phyloP scores from a whole-genome alignment of 2,113 vertebrate species.

The Myxocyprinus asiaticus region DNA sequence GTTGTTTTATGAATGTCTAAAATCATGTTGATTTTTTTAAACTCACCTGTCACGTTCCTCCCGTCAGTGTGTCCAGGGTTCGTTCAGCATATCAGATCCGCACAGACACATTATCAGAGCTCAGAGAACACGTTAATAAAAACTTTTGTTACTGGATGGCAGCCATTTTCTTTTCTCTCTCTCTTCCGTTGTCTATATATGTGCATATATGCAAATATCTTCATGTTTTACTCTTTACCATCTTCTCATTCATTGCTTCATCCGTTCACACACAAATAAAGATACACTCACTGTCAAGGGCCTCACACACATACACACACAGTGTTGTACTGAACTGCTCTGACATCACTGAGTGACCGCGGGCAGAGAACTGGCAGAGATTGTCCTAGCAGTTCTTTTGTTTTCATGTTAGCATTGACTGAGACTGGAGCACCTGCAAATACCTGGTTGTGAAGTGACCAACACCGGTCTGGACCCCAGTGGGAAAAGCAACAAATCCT shows the following conservation, averaged over 20 bases:
- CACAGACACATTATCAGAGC: too few relatives aligned
- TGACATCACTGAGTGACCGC: constrained; percentile 42
- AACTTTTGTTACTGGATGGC: constrained; percentile 57
- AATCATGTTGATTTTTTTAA: background rate
- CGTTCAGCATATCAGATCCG: constrained; percentile 39
- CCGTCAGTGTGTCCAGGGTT: constrained; percentile 26
- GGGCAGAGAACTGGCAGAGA: constrained; percentile 47
- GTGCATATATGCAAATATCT: constrained; percentile 34
- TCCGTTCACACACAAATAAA: constrained; percentile 8
- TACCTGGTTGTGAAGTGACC: too few relatives aligned
- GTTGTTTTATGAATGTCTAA: too few relatives aligned
- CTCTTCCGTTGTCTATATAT: constrained; percentile 1
- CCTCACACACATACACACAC: background rate
- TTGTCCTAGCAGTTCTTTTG: constrained; percentile 40
- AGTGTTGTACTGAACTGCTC: constrained; percentile 31
- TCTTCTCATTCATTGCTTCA: constrained; percentile 15
- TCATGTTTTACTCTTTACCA: too few relatives aligned
- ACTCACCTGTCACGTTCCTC: constrained; percentile 74
- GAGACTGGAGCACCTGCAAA: too few relatives aligned
- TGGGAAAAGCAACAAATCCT: too few relatives aligned
- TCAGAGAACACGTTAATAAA: constrained; percentile 64
- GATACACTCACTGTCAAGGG: constrained; percentile 26
- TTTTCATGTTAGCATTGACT: too few relatives aligned
- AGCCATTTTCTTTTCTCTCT: constrained; percentile 5
- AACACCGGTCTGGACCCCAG: too few relatives aligned